Conservation (phyloP, 2,888 invertebrate species). For the Rhogogaster chlorosoma region DNA sequence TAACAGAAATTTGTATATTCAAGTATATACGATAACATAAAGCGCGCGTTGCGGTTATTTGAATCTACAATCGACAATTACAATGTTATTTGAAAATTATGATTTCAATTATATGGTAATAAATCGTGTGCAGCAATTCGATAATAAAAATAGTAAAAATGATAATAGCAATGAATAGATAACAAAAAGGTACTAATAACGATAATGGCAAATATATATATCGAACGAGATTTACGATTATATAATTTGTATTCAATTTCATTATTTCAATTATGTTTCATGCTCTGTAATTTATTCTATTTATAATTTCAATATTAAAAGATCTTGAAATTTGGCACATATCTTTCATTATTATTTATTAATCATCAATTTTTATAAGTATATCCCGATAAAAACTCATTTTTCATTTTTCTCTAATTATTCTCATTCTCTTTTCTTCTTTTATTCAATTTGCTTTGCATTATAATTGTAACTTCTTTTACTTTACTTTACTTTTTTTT, state of each 20-base stretch:
- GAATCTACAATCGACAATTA: background rate
- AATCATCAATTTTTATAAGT: constrained; percentile 14
- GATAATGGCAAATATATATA: constrained; percentile 16
- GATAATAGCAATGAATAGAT: background rate
- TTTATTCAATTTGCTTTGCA: background rate
- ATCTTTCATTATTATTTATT: constrained; percentile 16
- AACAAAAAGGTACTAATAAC: background rate
- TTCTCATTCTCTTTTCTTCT: background rate
- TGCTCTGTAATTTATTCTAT: background rate
- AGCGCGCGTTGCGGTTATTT: background rate
- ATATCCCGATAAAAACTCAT: constrained; percentile 11
- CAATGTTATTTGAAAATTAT: background rate
- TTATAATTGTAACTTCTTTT: background rate
- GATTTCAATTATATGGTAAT: background rate
- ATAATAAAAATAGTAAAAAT: constrained; percentile 10
- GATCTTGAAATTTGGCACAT: constrained; percentile 51
- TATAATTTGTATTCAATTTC: constrained; percentile 11
- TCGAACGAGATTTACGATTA: constrained; percentile 46
- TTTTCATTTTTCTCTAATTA: background rate
- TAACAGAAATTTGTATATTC: background rate
- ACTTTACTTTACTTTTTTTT: background rate
- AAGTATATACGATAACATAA: background rate
- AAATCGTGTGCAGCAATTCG: background rate
- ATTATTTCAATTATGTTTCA: constrained; percentile 7
- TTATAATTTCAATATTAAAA: constrained; percentile 27